Percentiles rank a stretch among this genome's conserved stretches.
Evolutionary conservation across 2,797 vertebrate species (phyloP).

Genomic region (Gila robusta): DNA sequence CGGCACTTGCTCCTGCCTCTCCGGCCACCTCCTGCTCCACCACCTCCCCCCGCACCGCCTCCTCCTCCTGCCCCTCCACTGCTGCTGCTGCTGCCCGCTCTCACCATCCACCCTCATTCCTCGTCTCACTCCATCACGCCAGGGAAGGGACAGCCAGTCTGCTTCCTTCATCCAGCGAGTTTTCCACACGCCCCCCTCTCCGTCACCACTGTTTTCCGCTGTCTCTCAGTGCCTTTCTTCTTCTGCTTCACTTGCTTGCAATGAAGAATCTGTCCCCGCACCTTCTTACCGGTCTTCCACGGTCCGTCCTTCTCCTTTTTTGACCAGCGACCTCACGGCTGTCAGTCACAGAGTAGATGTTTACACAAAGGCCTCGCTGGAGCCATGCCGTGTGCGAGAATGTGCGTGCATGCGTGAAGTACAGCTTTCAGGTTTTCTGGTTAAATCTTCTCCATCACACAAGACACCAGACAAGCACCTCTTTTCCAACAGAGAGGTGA

Average conservation of each 20-base stretch:
- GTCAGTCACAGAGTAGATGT: conserved; percentile 50
- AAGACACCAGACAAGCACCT: conserved; percentile 16
- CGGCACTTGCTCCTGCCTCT: conserved; percentile 74
- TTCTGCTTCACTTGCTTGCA: conserved; percentile 52
- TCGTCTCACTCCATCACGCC: conserved; percentile 76
- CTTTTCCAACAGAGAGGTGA: conserved; percentile 32
- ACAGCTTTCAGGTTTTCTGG: not conserved
- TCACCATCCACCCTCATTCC: conserved; percentile 87
- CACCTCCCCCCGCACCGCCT: conserved; percentile 72
- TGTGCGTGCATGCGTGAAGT: not conserved
- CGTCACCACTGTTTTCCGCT: conserved; percentile 41
- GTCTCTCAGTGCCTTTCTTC: conserved; percentile 49
- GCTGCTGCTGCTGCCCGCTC: conserved; percentile 82
- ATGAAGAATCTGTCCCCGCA: conserved; percentile 50
- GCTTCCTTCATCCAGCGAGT: conserved; percentile 77
- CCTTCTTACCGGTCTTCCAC: conserved; percentile 37
- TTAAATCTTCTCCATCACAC: conserved; percentile 21
- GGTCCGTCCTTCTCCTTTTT: conserved; percentile 20
- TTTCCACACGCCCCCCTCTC: conserved; percentile 61
- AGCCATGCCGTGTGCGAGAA: conserved; percentile 52
- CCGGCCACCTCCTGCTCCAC: conserved; percentile 72
- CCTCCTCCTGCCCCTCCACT: conserved; percentile 73
- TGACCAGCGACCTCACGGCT: conserved; percentile 39
- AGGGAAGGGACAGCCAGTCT: conserved; percentile 73
- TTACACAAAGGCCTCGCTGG: conserved; percentile 50